Evolutionary conservation across 2,888 invertebrate genomes (phyloP).

Genomic region (Nudaria mundana): DNA sequence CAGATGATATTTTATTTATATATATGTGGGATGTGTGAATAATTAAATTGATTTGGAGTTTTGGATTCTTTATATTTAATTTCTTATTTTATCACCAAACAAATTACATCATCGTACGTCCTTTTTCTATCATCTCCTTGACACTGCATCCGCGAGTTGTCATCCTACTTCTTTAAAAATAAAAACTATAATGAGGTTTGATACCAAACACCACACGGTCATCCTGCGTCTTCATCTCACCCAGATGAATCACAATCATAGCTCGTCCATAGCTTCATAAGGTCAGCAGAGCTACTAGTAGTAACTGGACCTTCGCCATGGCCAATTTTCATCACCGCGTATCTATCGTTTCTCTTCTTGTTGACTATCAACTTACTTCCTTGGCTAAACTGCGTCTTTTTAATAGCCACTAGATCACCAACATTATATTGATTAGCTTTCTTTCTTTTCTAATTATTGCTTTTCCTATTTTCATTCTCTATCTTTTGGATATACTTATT

Average conservation of each 20-base stretch:
- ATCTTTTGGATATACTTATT: conserved; percentile 10
- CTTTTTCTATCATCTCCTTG: too few species aligned
- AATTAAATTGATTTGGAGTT: too few species aligned
- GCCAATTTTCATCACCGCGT: background rate
- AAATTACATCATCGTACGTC: too few species aligned
- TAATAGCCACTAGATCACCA: conserved; percentile 29
- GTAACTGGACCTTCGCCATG: too few species aligned
- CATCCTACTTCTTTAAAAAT: too few species aligned
- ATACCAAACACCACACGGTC: conserved; percentile 13
- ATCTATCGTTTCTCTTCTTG: background rate
- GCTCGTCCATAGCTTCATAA: conserved; percentile 1
- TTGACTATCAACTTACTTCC: conserved; percentile 10
- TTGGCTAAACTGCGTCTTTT: conserved; percentile 24
- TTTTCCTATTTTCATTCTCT: conserved; percentile 14
- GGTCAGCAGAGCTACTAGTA: background rate
- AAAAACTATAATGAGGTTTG: too few species aligned
- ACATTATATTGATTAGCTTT: conserved; percentile 12
- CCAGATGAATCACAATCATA: conserved; percentile 13
- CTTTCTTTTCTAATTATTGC: conserved; percentile 26
- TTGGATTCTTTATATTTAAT: too few species aligned
- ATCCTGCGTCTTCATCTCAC: conserved; percentile 20
- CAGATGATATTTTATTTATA: too few species aligned
- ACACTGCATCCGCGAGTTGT: too few species aligned
- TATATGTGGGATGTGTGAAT: too few species aligned
- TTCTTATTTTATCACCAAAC: too few species aligned